A percentile compares a stretch with the other conserved stretches of the same genome.
Conservation (phyloP, 2,888 invertebrate genomes). For the Rhaphigaster nebulosa region DNA sequence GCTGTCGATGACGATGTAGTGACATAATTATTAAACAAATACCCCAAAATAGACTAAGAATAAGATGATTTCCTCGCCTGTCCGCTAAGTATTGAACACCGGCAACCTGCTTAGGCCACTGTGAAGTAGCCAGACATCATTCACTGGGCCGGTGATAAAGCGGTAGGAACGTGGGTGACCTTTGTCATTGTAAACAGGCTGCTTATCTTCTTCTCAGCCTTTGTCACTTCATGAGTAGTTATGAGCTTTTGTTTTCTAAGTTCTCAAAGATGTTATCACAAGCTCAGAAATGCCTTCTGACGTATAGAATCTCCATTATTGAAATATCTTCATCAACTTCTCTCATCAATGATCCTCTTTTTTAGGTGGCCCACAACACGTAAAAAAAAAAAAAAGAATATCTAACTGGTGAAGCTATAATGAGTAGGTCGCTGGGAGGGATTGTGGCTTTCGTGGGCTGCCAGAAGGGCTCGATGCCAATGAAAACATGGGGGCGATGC, state of each 20-base stretch:
- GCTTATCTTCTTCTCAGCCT: neutral
- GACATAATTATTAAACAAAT: neutral
- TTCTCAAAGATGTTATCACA: neutral
- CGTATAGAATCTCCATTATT: neutral
- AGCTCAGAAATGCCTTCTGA: neutral
- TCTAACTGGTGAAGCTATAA: neutral
- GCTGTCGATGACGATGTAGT: too few relatives aligned
- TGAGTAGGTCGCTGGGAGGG: slow-evolving; percentile 32
- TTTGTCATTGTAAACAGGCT: neutral
- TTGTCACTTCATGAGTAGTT: neutral
- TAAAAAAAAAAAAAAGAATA: neutral
- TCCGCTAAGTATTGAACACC: too few relatives aligned
- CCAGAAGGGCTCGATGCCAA: slow-evolving; percentile 33
- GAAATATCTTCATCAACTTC: neutral
- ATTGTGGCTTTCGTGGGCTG: neutral
- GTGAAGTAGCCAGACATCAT: neutral
- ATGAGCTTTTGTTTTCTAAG: neutral
- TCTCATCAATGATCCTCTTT: slow-evolving; percentile 1
- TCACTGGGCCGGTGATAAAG: neutral
- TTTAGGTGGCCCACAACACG: neutral
- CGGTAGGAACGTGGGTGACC: neutral
- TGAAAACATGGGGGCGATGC: slow-evolving; percentile 41
- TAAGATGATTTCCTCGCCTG: neutral
- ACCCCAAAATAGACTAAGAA: neutral
- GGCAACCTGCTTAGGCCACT: too few relatives aligned